Base-by-base conservation (phyloP, 2,888 invertebrate species). In the Polymixis lichenea region DNA sequence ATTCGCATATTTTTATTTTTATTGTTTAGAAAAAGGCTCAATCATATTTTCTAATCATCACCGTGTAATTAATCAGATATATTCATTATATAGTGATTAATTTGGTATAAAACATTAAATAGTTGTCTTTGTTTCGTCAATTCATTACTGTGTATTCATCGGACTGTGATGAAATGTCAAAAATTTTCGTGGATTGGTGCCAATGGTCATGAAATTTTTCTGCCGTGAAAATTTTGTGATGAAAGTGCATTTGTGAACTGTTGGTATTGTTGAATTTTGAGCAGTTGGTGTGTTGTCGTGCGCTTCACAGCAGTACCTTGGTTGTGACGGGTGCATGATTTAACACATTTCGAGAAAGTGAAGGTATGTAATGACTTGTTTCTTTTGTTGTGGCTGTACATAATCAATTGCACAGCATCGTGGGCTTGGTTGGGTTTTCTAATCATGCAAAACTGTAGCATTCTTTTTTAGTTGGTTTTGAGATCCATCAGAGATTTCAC, bases 121-220 rank as follows among this genome's bases (percentile, higher is more conserved):
- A 72, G 13, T 67, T 49, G 55, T 66, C 75, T 81, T 78, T 79
- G 62, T 83, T 83, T 80, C 72, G 72, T 60, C n/a, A 77, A 65
- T 72, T 80, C 61, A 83, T 78, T 85, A 73, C 83, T 83, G 88
- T 87, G 64, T 83, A 86, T 87, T 89, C 86, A 90, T 90, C 90
- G 89, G 88, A 88, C 88, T 92, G 92, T 92, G 90, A 93, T 94
- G 94, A 95, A 95, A 95, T 93, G 96, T 96, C 96, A 96, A 94
- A 87, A 95, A 92, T 94, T 94, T 94, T 93, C 91, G 93, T 95
- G 94, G 94, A 95, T 90, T 92, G 82, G 91, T 95, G 95, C 95
- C 94, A 95, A 93, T 94, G 91, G 91, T 91, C 87, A 89, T 91
- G 91, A 92, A 92, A 91, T 91, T 92, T 92, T 93, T 90, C 89